Evolutionary conservation across 2,797 vertebrate genomes (phyloP), one percentile per base, ranked within the genome.

Genomic region (Podarcis lilfordi): DNA sequence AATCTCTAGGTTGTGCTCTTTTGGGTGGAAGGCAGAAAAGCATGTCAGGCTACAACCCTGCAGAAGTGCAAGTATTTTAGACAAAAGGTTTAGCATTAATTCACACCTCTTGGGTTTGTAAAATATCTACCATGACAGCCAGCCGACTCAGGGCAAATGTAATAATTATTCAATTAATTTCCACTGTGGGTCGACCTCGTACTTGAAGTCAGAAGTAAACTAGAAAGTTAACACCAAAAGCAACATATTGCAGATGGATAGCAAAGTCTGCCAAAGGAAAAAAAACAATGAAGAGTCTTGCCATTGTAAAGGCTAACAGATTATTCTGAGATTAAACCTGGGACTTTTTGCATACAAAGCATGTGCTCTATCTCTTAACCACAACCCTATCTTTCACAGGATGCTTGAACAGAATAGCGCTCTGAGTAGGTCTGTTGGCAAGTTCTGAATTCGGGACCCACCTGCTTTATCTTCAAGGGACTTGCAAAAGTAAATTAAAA

Each of bases 81-180:
- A 43, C 4, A 0, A 55, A 82, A 3, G 77, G 0, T 1, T 76
- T 40, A 83, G 8, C 0, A 27, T 0, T 69, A 45, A 80, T 75
- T 5, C 59, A 87, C 23, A 29, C 15, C 74, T 93, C 27, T 68
- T 35, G 19, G 55, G 75, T 59, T 92, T 35, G 50, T 78, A 85
- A 25, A 40, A 35, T 87, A 88, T 71, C 27, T 86, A 1, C 2
- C 80, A 72, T 27, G n/a, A 69, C 5, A 45, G 40, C 11, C 71
- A 88, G 86, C 81, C 40, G 0, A 89, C 75, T 87, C 35, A 71
- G 84, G 29, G 21, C 80, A 5, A 29, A 8, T 9, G 17, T 35
- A 35, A 61, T n/a, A 76, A 84, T 75, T 37, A n/a, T 21, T 85
- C 32, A 61, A 11, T 37, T 8, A 23, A 77, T 43, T 68, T 61